Base-by-base conservation (phyloP, 2,113 vertebrate genomes). In the Corythornis madagascariensis region DNA sequence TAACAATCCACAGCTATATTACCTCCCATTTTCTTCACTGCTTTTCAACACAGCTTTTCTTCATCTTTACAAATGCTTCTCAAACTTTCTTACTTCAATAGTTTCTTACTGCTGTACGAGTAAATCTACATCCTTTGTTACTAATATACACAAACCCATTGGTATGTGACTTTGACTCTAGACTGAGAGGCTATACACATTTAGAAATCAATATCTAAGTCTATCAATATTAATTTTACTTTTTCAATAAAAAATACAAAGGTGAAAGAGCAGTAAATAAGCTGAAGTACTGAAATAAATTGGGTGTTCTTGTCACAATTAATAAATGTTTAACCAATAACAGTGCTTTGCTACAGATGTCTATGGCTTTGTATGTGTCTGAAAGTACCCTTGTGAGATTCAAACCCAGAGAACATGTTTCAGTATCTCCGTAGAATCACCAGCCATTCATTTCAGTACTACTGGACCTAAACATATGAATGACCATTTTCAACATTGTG, bases 151-250 rank as follows among this genome's bases (percentile, higher is more conserved):
- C 80, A 93, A 94, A 25, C 89, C 93, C 88, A 95, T 75, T 90
- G 91, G 92, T 96, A 89, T 98, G 93, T 98, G 98, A 98, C 97
- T 98, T 97, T 98, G 97, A 97, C 95, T 97, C 89, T 91, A 94
- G 93, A 90, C 96, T 95, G 92, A 97, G 96, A 98, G 94, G 96
- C 87, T 95, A 96, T 97, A 98, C 96, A 97, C 96, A 97, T 98
- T 97, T 97, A 97, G 97, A 98, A 98, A 98, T 98, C 98, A 98
- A 98, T 98, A 98, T 43, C 96, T 93, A 97, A 93, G 97, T 97
- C 96, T 98, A 98, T 98, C 98, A 98, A 98, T 98, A 98, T 98
- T 98, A 96, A 98, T 98, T 98, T 97, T 97, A 96, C 96, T 97
- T 97, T 97, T 98, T 98, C 98, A 96, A 98, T 98, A 98, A 93